Evolutionary conservation across 2,113 vertebrate species (phyloP).

Genomic region (Hippocampus barbouri): DNA sequence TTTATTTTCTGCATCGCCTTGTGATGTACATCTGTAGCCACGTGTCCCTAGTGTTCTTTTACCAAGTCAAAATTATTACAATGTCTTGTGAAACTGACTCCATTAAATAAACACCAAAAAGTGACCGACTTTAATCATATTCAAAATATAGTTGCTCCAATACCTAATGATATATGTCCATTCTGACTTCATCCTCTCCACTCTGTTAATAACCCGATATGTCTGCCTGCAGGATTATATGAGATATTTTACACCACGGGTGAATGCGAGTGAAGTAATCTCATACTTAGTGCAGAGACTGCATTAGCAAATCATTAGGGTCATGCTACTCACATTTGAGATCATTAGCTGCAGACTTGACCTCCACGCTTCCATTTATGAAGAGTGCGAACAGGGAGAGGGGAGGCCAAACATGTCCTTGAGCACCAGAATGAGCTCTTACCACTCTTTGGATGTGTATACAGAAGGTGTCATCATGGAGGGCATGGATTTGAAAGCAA

Average conservation of each 20-base stretch:
- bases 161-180: not conserved
- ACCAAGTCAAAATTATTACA: not conserved
- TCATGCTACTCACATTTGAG: constrained; percentile 43
- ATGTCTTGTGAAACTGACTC: not conserved
- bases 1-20: not conserved
- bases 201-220: constrained; percentile 27
- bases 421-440: not conserved
- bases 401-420: constrained; percentile 4
- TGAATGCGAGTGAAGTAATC: constrained; percentile 36
- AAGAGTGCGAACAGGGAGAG: constrained; percentile 15
- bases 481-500: not conserved
- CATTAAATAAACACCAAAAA: not conserved
- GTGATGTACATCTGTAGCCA: not conserved
- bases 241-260: constrained; percentile 42
- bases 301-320: constrained; percentile 51
- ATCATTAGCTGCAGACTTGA: constrained; percentile 47
- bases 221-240: constrained; percentile 17
- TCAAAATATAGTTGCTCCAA: not conserved
- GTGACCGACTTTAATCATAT: not conserved
- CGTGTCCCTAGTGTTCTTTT: not conserved
- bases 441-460: not conserved
- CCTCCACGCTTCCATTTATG: constrained; percentile 21
- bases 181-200: not conserved
- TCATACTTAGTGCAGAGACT: constrained; percentile 43
- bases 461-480: not conserved